phyloP scores from a whole-genome alignment of 1,140 invertebrate genomes.

The Meloidogyne hapla region DNA sequence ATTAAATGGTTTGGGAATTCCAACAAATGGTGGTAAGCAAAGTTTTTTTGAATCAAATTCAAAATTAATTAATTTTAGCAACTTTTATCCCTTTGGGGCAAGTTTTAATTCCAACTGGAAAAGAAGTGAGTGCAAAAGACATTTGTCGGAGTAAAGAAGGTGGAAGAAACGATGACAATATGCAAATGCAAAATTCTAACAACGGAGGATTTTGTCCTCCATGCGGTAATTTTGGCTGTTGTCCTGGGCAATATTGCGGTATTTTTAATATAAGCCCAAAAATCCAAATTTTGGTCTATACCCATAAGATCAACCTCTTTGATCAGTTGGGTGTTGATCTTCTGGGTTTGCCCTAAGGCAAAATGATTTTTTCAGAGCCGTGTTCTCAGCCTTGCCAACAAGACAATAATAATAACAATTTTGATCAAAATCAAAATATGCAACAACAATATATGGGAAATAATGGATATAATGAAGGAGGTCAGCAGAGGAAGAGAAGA shows the following conservation, averaged over 20 bases:
- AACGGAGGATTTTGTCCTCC: constrained; percentile 10
- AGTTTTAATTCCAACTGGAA: constrained; percentile 27
- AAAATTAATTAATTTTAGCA: constrained; percentile 3
- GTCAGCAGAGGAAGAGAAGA: not conserved
- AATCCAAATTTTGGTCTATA: not conserved
- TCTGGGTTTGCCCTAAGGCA: not conserved
- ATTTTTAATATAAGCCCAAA: not conserved
- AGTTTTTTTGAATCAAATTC: not conserved
- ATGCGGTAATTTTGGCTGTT: constrained; percentile 29
- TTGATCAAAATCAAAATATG: not conserved
- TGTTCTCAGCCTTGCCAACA: not conserved
- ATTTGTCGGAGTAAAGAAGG: constrained; percentile 17
- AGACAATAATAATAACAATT: not conserved
- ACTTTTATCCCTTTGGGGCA: constrained; percentile 25
- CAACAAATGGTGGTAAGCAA: not conserved
- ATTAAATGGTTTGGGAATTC: not conserved
- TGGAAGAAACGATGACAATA: not conserved
- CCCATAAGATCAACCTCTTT: not conserved
- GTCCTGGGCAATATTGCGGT: constrained; percentile 12
- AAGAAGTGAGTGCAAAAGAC: constrained; percentile 19
- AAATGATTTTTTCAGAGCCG: not conserved
- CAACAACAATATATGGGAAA: not conserved
- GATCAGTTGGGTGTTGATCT: not conserved
- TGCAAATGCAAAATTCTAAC: not conserved
- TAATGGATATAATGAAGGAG: not conserved